Conservation (phyloP, 1,140 invertebrate species). For the Aricia agestis region DNA sequence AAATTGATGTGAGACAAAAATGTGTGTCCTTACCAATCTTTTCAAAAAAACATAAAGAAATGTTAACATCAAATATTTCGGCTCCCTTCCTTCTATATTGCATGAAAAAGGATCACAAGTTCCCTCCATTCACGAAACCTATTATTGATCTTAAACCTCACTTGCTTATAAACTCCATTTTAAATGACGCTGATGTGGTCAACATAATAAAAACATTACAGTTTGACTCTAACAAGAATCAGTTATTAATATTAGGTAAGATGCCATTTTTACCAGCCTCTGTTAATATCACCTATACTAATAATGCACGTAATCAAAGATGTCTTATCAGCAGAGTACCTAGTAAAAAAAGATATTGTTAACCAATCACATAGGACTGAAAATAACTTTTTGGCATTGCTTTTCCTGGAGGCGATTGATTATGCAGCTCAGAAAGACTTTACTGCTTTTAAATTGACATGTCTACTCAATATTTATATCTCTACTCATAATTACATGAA, state of each 20-base stretch:
- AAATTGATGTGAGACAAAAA: neutral
- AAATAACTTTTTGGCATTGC: slow-evolving; percentile 46
- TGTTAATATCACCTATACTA: no score
- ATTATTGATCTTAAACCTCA: slow-evolving; percentile 35
- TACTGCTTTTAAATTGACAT: slow-evolving; percentile 43
- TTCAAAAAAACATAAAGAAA: neutral
- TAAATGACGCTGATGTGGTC: slow-evolving; percentile 46
- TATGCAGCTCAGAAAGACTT: slow-evolving; percentile 57
- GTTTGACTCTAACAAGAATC: slow-evolving; percentile 18
- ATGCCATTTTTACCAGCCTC: no score
- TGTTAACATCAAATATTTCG: slow-evolving; percentile 25
- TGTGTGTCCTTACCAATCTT: neutral
- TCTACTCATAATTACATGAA: slow-evolving; percentile 56
- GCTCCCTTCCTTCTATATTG: slow-evolving; percentile 56
- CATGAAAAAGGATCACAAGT: slow-evolving; percentile 46
- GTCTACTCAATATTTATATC: slow-evolving; percentile 51
- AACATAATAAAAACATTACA: slow-evolving; percentile 44
- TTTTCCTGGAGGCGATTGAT: slow-evolving; percentile 46
- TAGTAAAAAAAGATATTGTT: slow-evolving; percentile 46
- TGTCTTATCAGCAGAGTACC: slow-evolving; percentile 33
- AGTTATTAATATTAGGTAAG: no score
- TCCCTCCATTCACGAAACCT: slow-evolving; percentile 49
- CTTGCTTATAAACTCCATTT: slow-evolving; percentile 44
- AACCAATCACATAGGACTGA: slow-evolving; percentile 48
- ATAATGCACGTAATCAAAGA: no score